A percentile compares a stretch with the other conserved stretches of the same genome.
Evolutionary conservation across 2,797 vertebrate genomes (phyloP).

Genomic region (Acrossocheilus fasciatus): DNA sequence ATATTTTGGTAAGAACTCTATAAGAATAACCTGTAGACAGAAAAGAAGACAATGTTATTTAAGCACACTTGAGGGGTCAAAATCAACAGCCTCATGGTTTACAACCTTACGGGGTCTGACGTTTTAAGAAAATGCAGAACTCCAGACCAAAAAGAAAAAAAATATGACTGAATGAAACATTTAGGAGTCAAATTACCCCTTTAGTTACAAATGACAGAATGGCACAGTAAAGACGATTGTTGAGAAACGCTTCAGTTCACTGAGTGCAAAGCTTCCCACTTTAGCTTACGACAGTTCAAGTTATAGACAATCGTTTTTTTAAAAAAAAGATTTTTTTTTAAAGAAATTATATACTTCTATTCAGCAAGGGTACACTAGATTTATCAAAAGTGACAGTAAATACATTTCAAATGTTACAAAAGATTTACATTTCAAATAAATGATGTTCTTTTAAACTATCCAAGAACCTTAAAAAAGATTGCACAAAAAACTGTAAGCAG

Average conservation of each 20-base stretch:
- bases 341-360: neutral
- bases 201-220: neutral
- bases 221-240: neutral
- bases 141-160: neutral
- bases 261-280: neutral
- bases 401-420: neutral
- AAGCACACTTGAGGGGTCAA: neutral
- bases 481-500: neutral
- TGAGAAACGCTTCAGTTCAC: neutral
- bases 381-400: neutral
- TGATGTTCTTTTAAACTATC: neutral
- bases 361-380: neutral
- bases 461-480: neutral
- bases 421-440: neutral
- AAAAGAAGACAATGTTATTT: slow-evolving; percentile 36
- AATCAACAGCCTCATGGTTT: neutral
- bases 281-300: neutral
- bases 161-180: neutral
- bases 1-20: slow-evolving; percentile 99
- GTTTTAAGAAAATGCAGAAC: neutral
- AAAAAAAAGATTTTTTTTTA: neutral
- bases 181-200: neutral
- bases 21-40: slow-evolving; percentile 94
- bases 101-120: neutral
- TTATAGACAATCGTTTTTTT: neutral